These are phyloP conservation scores for Eleutherodactylus coqui DNA, from an alignment of 2,797 vertebrate species.

Conservation along the genomic window DNA sequence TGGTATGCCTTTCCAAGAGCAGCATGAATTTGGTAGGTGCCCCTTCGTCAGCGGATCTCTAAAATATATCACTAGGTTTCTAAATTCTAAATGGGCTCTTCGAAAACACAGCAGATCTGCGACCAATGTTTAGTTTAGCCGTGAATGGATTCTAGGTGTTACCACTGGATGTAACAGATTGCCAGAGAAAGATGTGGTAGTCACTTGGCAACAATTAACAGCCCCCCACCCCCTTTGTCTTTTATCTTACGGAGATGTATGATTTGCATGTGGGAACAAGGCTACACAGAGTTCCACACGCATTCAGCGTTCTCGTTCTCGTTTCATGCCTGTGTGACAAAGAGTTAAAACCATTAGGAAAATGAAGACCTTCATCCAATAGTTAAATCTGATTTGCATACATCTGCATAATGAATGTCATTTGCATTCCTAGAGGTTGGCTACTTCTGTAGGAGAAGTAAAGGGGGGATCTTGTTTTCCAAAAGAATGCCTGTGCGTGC, in stretches of 20 bases:
- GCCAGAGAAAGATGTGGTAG: constrained; percentile 13
- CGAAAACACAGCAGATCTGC: constrained; percentile 13
- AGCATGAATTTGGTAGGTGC: neutral
- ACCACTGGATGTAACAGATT: constrained; percentile 55
- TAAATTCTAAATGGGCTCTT: neutral
- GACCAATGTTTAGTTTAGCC: constrained; percentile 40
- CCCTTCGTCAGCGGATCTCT: neutral
- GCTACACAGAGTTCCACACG: constrained; percentile 54
- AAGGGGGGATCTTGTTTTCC: constrained; percentile 72
- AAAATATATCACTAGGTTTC: neutral
- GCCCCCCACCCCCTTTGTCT: constrained; percentile 53
- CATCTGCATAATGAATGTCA: constrained; percentile 99
- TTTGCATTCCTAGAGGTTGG: constrained; percentile 98
- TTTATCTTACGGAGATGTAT: constrained; percentile 63
- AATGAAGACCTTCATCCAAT: constrained; percentile 89
- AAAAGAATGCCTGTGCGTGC: constrained; percentile 63
- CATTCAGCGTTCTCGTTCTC: constrained; percentile 63
- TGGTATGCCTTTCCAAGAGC: neutral
- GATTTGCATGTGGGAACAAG: constrained; percentile 69
- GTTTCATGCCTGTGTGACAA: constrained; percentile 59
- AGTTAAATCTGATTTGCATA: constrained; percentile 98
- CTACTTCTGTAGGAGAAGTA: constrained; percentile 95
- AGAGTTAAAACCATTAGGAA: constrained; percentile 77
- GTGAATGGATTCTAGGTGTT: constrained; percentile 45
- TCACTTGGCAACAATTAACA: constrained; percentile 60